These are phyloP conservation scores for Troides oblongomaculatus DNA, from an alignment of 2,888 invertebrate species.

Conservation along the genomic window DNA sequence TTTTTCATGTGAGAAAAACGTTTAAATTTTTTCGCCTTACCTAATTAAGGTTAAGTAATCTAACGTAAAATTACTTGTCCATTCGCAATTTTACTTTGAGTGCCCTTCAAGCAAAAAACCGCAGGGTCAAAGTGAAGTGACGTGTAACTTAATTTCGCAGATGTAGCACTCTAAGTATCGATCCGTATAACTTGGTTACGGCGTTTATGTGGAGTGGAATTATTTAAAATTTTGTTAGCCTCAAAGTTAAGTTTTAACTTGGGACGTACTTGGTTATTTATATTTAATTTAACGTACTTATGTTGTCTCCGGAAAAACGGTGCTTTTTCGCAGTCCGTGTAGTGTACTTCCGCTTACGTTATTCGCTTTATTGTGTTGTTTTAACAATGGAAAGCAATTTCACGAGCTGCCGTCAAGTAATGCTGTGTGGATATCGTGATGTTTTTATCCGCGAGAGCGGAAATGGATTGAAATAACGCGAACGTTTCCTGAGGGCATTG, in stretches of 20 bases:
- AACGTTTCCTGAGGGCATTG: constrained; percentile 23
- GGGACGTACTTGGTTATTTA: too few relatives aligned
- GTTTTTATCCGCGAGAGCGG: constrained; percentile 17
- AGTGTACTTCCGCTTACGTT: background rate
- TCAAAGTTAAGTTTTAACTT: too few relatives aligned
- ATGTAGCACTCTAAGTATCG: constrained; percentile 15
- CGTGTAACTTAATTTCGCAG: constrained; percentile 19
- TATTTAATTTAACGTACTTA: too few relatives aligned
- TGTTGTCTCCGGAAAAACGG: too few relatives aligned
- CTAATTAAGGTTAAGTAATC: background rate
- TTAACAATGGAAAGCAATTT: constrained; percentile 23
- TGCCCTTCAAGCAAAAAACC: constrained; percentile 11
- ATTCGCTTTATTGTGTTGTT: constrained; percentile 8
- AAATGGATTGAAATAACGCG: constrained; percentile 23
- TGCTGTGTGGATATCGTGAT: constrained; percentile 24
- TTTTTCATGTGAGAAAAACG: too few relatives aligned
- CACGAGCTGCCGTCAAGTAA: constrained; percentile 21
- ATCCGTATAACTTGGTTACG: constrained; percentile 4
- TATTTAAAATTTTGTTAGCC: too few relatives aligned
- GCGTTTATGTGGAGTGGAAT: background rate
- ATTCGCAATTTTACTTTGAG: background rate
- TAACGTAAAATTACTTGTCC: background rate
- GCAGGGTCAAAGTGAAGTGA: constrained; percentile 16
- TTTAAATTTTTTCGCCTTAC: background rate
- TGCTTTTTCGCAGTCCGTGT: too few relatives aligned